Evolutionary conservation across 2,113 vertebrate genomes (phyloP).

Genomic region (Murina feae): DNA sequence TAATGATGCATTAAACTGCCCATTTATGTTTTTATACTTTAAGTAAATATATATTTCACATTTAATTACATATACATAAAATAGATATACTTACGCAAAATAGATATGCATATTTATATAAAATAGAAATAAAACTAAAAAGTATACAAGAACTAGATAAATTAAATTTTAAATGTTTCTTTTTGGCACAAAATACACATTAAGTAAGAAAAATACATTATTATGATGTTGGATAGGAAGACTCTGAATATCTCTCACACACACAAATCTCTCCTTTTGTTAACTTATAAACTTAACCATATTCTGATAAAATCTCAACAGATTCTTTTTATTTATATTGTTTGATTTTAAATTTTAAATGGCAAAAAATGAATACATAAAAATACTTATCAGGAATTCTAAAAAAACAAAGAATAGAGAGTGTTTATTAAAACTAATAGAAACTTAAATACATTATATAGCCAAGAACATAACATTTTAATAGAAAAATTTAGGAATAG

Average conservation of each 20-base stretch:
- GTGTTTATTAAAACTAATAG: not conserved
- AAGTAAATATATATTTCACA: not conserved
- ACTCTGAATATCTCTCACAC: not conserved
- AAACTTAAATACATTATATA: not conserved
- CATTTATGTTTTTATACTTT: not conserved
- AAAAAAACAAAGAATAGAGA: not conserved
- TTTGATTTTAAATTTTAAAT: not conserved
- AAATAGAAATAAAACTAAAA: not conserved
- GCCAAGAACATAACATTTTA: not conserved
- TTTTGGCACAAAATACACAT: not conserved
- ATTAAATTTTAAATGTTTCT: not conserved
- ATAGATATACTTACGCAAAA: not conserved
- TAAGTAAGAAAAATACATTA: not conserved
- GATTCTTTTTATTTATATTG: not conserved
- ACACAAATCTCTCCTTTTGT: not conserved
- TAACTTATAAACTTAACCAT: not conserved
- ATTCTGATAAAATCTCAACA: not conserved
- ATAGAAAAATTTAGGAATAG: not conserved
- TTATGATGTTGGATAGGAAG: not conserved
- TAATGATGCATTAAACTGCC: not conserved
- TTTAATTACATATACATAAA: not conserved
- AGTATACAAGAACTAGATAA: not conserved
- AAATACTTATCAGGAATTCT: not conserved
- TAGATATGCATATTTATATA: not conserved
- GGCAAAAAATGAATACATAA: not conserved